These are phyloP conservation scores for Tilapia sparmanii DNA, from an alignment of 2,113 vertebrate species.

Conservation along the genomic window DNA sequence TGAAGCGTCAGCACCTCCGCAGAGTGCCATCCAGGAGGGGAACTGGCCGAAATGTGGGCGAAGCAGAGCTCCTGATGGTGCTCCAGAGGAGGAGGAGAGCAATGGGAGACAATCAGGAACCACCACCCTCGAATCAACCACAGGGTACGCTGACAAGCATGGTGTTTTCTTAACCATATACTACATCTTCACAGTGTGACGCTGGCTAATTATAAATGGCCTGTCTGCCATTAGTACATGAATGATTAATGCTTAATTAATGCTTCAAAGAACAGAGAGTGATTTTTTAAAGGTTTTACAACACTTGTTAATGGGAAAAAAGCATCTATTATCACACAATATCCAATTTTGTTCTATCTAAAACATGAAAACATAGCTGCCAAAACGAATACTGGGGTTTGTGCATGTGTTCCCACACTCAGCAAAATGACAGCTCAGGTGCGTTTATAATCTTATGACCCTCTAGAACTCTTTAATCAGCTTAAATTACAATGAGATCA, in stretches of 20 bases:
- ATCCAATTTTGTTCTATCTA: background rate
- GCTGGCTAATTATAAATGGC: background rate
- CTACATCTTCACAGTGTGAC: background rate
- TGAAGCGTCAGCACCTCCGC: slow-evolving; percentile 27
- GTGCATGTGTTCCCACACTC: background rate
- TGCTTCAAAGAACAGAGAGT: background rate
- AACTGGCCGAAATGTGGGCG: slow-evolving; percentile 35
- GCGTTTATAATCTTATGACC: background rate
- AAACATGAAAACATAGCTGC: background rate
- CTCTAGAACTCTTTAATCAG: background rate
- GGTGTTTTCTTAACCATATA: background rate
- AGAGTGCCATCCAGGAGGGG: slow-evolving; percentile 32
- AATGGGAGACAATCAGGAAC: slow-evolving; percentile 49
- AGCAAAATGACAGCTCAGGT: background rate
- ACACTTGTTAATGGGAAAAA: background rate
- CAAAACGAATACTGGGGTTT: background rate
- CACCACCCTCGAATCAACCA: background rate
- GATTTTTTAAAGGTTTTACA: background rate
- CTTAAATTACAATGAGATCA: background rate
- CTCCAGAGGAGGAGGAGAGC: slow-evolving; percentile 73
- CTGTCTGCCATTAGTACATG: background rate
- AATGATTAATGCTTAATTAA: background rate
- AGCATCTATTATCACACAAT: background rate
- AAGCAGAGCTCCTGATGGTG: slow-evolving; percentile 68
- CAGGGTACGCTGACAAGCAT: slow-evolving; percentile 19